Percentiles rank a stretch among this genome's conserved stretches.
These are phyloP conservation scores for Lithophane socia DNA, from an alignment of 2,888 invertebrate genomes.

Conservation along the genomic window DNA sequence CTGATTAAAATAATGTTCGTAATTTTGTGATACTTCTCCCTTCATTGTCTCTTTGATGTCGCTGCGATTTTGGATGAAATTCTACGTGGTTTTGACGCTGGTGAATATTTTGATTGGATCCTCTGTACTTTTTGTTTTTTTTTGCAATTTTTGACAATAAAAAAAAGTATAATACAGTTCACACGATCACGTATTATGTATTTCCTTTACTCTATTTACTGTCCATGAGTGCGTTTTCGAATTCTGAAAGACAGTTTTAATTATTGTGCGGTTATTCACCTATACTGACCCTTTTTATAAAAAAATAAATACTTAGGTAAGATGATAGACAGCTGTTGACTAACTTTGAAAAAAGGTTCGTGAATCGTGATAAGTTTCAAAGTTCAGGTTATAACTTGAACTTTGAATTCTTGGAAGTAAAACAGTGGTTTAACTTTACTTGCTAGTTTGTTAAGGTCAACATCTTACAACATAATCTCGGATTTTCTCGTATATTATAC, in stretches of 20 bases:
- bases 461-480: background rate
- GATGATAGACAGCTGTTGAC: background rate
- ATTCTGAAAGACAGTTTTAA: background rate
- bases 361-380: no score
- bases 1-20: conserved; percentile 68
- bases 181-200: no score
- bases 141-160: no score
- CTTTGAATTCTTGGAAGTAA: background rate
- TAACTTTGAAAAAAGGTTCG: background rate
- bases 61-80: conserved; percentile 1
- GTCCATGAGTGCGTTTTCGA: background rate
- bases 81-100: background rate
- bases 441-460: background rate
- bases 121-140: background rate
- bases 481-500: background rate
- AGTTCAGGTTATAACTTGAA: background rate
- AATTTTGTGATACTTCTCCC: conserved; percentile 41
- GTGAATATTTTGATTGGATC: background rate
- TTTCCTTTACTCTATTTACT: no score
- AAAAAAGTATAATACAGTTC: no score
- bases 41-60: conserved; percentile 52
- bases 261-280: no score
- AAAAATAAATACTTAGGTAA: background rate
- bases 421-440: background rate
- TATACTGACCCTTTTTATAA: no score